Conservation (phyloP, 2,888 invertebrate genomes). For the Acanthosepion lycidas region DNA sequence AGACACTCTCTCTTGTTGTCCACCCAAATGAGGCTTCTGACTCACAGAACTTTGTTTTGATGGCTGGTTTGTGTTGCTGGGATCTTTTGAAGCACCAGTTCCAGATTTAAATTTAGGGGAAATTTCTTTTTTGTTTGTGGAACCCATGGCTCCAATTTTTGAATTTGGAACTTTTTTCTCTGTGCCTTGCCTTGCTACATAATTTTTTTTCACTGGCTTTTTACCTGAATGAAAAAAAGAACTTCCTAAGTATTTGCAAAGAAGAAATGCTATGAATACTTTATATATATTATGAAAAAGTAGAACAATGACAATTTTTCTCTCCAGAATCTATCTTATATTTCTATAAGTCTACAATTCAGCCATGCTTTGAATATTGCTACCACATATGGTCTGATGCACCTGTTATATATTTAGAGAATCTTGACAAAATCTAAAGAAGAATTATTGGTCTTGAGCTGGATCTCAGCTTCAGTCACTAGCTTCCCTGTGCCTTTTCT, state of each 20-base stretch:
- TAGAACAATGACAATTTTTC: no score
- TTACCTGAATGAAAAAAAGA: not conserved
- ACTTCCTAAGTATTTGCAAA: not conserved
- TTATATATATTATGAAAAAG: no score
- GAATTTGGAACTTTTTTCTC: not conserved
- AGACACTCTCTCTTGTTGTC: not conserved
- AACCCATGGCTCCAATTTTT: not conserved
- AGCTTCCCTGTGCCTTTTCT: no score
- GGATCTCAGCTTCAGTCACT: no score
- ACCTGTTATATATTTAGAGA: no score
- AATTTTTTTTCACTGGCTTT: not conserved
- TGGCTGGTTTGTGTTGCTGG: constrained; percentile 67
- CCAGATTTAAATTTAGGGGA: not conserved
- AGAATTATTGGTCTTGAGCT: no score
- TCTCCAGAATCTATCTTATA: no score
- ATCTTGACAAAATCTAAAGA: no score
- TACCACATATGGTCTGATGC: no score
- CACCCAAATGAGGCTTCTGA: not conserved
- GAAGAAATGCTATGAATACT: not conserved
- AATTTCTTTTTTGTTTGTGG: not conserved
- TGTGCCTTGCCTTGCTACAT: not conserved
- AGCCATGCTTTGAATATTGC: no score
- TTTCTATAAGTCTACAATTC: no score
- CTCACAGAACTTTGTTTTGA: not conserved
- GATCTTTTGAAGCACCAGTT: constrained; percentile 54